Percentiles rank a stretch among this genome's conserved stretches.
These are phyloP conservation scores for Agelaius tricolor DNA, from an alignment of 2,113 vertebrate species.

Conservation along the genomic window DNA sequence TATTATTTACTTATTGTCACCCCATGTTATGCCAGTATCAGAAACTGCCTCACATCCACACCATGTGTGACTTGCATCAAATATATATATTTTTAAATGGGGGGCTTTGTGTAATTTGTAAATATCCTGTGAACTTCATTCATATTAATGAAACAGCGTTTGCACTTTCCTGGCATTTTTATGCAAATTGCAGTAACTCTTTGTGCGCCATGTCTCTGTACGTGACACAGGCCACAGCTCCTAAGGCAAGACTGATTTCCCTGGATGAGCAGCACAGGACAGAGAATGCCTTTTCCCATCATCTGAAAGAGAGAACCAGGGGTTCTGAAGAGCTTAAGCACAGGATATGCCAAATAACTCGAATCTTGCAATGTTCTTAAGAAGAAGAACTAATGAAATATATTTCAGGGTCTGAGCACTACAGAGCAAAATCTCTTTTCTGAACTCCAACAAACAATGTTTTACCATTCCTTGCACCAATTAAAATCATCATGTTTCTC, in stretches of 20 bases:
- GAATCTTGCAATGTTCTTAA: background rate
- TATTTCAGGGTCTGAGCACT: background rate
- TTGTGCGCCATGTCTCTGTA: background rate
- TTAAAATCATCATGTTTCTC: background rate
- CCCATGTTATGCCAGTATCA: slow-evolving; percentile 1
- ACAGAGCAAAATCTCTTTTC: background rate
- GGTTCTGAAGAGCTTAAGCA: background rate
- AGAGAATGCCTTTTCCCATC: background rate
- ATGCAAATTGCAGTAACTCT: slow-evolving; percentile 37
- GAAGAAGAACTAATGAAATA: background rate
- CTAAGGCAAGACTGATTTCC: background rate
- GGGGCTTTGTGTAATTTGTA: slow-evolving; percentile 44
- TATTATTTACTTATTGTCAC: slow-evolving; percentile 26
- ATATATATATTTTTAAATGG: slow-evolving; percentile 52
- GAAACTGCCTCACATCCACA: slow-evolving; percentile 15
- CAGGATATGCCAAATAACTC: background rate
- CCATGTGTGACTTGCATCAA: slow-evolving; percentile 40
- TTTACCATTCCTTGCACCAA: background rate
- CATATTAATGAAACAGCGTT: slow-evolving; percentile 38
- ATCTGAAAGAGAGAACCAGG: background rate
- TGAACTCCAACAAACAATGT: background rate
- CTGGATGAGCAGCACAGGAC: background rate
- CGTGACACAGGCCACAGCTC: background rate
- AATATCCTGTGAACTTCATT: slow-evolving; percentile 56
- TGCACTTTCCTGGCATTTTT: slow-evolving; percentile 30